These are phyloP conservation scores for Myiozetetes cayanensis DNA, from an alignment of 2,113 vertebrate species.

Conservation along the genomic window DNA sequence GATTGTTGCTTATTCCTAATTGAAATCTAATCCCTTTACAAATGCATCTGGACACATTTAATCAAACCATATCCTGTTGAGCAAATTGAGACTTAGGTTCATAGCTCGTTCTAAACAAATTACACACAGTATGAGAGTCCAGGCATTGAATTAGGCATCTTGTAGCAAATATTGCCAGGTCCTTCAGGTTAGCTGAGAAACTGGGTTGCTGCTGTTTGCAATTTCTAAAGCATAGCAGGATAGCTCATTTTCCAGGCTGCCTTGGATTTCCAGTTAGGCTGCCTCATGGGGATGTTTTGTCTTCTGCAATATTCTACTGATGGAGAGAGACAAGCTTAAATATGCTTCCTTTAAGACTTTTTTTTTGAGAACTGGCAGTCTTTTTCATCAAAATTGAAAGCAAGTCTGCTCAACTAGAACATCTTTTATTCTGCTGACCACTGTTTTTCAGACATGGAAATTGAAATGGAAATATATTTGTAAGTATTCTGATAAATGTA, in stretches of 20 bases:
- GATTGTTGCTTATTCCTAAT: slow-evolving; percentile 18
- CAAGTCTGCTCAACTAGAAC: background rate
- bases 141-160: background rate
- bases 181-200: slow-evolving; percentile 42
- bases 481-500: background rate
- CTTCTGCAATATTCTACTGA: slow-evolving; percentile 8
- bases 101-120: slow-evolving; percentile 40
- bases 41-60: slow-evolving; percentile 41
- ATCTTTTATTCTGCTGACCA: background rate
- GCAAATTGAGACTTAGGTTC: slow-evolving; percentile 51
- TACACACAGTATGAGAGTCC: background rate
- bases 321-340: background rate
- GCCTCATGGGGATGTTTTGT: slow-evolving; percentile 16
- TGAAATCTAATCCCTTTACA: slow-evolving; percentile 62
- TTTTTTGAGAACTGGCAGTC: background rate
- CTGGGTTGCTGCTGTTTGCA: slow-evolving; percentile 16
- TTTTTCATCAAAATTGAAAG: slow-evolving; percentile 1
- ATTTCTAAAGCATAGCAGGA: slow-evolving; percentile 43
- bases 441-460: slow-evolving; percentile 27
- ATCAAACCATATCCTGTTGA: slow-evolving; percentile 45
- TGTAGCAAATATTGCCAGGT: background rate
- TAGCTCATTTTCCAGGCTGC: slow-evolving; percentile 29
- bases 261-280: slow-evolving; percentile 28
- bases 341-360: slow-evolving; percentile 1
- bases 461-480: background rate